Evolutionary conservation across 2,113 vertebrate genomes (phyloP), one percentile per base, ranked within the genome.

Genomic region (Galbula dea): DNA sequence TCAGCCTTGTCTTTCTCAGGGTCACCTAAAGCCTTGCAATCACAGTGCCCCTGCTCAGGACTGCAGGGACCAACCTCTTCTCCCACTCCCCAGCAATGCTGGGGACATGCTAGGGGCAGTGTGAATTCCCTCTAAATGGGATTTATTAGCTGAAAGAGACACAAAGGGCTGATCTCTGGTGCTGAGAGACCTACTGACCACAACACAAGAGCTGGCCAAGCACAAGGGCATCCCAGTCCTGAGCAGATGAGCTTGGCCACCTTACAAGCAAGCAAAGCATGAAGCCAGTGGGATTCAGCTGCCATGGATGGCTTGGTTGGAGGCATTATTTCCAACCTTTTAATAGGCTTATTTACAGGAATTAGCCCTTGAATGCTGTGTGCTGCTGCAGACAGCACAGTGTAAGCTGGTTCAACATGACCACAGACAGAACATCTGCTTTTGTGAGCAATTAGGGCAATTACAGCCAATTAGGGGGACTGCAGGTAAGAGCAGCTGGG

Each of bases 311-410:
- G 32, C 65, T 87, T 49, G 62, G 68, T 59, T 52, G 76, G 88
- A 73, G n/a, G 86, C 22, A 71, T 75, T 67, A 81, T 78, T 88
- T 68, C 69, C 63, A 90, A 74, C 88, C 36, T 83, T 92, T 71
- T 92, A 88, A 90, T 78, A 86, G 83, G 81, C 86, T 94, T 86
- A 82, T 92, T 84, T 75, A 61, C 52, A 72, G 69, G 88, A 94
- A 94, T 96, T 86, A 78, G 88, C 12, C 37, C 86, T 79, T 69
- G 61, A 89, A 75, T 67, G 63, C 85, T 0, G 1, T 12, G 37
- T 46, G 37, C 37, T 91, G 5, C 1, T 37, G 79, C 37, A 24
- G 8, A 13, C 19, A 78, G 86, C 1, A 39, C 27, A 3, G 65
- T 5, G 1, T 48, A 55, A 83, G 57, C 68, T 0, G 4, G 48